Conservation (phyloP, 2,797 vertebrate genomes). For the Limosa lapponica region DNA sequence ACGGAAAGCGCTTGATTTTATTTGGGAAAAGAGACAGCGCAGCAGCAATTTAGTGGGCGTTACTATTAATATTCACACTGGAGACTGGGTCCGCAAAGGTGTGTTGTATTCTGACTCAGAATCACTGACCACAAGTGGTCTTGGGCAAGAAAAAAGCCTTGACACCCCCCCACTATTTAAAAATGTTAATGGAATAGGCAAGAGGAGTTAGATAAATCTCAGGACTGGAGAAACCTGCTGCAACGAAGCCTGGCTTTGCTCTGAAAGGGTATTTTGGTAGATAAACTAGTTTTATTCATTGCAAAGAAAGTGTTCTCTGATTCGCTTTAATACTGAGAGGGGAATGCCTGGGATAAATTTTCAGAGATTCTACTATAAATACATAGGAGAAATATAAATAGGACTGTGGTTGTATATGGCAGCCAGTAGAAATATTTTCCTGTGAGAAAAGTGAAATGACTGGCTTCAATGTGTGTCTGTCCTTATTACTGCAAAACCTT, state of each 20-base stretch:
- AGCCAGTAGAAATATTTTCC: background rate
- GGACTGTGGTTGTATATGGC: background rate
- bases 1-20: conserved; percentile 95
- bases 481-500: background rate
- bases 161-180: rapidly evolving
- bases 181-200: background rate
- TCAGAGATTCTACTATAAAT: background rate
- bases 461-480: background rate
- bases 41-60: conserved; percentile 98
- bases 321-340: background rate
- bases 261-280: background rate
- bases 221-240: background rate
- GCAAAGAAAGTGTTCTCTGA: background rate
- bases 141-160: background rate
- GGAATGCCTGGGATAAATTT: background rate
- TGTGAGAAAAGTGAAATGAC: background rate
- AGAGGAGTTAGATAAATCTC: background rate
- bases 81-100: conserved; percentile 99
- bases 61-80: conserved; percentile 98
- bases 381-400: background rate
- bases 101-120: conserved; percentile 21
- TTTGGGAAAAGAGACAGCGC: conserved; percentile 98
- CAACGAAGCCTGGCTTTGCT: background rate
- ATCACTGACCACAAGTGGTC: background rate
- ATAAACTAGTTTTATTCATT: background rate